Evolutionary conservation across 2,888 invertebrate species (phyloP).

Genomic region (Epistrophella euchroma): DNA sequence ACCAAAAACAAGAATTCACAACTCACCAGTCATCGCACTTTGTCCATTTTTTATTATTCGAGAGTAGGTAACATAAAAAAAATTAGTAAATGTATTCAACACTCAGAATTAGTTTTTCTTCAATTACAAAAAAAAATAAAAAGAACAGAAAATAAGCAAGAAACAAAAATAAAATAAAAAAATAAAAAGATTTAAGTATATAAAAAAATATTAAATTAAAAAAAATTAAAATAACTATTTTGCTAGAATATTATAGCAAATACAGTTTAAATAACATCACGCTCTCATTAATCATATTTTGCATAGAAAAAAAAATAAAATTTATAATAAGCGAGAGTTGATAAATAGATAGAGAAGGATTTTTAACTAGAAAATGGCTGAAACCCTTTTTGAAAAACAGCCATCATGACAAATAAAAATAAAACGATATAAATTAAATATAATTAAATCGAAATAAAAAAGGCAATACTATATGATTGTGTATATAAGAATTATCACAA

Average conservation of each 20-base stretch:
- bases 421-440: neutral
- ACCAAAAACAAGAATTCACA: conserved; percentile 20
- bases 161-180: conserved; percentile 33
- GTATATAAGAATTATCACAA: neutral
- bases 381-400: conserved; percentile 22
- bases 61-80: conserved; percentile 34
- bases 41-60: conserved; percentile 63
- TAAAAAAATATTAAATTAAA: conserved; percentile 36
- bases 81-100: conserved; percentile 41
- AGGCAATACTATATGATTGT: neutral
- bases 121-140: conserved; percentile 32
- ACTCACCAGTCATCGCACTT: conserved; percentile 63
- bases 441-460: neutral
- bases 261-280: conserved; percentile 47
- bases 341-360: conserved; percentile 10
- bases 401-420: neutral
- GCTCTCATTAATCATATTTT: conserved; percentile 48
- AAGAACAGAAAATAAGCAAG: conserved; percentile 30
- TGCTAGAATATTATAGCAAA: conserved; percentile 51
- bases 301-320: conserved; percentile 46
- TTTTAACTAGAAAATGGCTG: conserved; percentile 24
- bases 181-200: conserved; percentile 51
- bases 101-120: conserved; percentile 57
- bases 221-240: conserved; percentile 30
- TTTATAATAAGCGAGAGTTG: conserved; percentile 5